Evolutionary conservation across 2,797 vertebrate species (phyloP), one percentile per base, ranked within the genome.

Genomic region (Jordanella pulchra): DNA sequence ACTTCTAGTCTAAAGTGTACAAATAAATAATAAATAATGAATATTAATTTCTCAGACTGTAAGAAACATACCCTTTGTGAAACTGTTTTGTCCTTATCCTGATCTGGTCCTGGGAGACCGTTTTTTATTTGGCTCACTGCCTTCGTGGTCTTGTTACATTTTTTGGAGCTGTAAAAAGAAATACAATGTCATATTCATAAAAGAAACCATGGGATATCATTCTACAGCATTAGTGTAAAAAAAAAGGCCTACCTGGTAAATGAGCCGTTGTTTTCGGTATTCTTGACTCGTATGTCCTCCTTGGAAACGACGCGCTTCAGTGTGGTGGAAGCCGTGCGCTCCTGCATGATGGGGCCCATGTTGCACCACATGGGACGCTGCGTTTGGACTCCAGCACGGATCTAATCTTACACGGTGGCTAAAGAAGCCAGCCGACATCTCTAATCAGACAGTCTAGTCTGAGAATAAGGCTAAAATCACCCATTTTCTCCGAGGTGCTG

Each of bases 291-390:
- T 67, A 94, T 89, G 88, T 94, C 94, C 54, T 95, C 95, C 86
- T 93, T 95, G 78, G 89, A 91, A 71, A 93, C 89, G 67, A 94
- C 86, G 84, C 91, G 93, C 86, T 92, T 94, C 64, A 94, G 87
- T 44, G 92, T 80, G 73, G 93, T 91, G 82, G 93, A 91, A 84
- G 92, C 83, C 66, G 93, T 89, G 81, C 91, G 90, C 68, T 95
- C 95, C 90, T 95, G 94, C 88, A 95, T 92, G 86, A 95, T 94
- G 80, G 94, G 94, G 83, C 95, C 94, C 95, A 95, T 95, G 82
- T 74, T 92, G 89, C 83, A 82, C 67, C 83, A 72, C 75, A 65
- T 71, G 67, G 67, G 78, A 72, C 79, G 84, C 70, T 65, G 79
- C 79, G 84, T 69, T 21, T 69, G 17, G 72, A 78, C 28, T 85